Evolutionary conservation across 2,113 vertebrate genomes (phyloP).

Genomic region (Melospiza melodia): DNA sequence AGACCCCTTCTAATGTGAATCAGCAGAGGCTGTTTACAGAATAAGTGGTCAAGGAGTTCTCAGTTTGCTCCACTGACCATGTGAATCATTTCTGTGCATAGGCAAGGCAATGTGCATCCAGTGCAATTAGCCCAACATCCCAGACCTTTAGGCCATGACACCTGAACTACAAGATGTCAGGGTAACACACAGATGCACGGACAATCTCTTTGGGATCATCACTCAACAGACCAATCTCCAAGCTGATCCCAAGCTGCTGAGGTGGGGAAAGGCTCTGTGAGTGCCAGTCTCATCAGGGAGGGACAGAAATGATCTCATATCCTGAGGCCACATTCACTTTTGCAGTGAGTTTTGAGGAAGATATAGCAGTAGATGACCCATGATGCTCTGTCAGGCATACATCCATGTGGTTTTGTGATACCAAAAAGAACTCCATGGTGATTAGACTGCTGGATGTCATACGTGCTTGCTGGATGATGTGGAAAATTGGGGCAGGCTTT

Average conservation of each 20-base stretch:
- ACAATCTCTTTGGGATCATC: neutral
- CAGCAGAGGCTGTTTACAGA: neutral
- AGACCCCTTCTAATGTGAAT: neutral
- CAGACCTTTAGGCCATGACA: neutral
- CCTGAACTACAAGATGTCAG: neutral
- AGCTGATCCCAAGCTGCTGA: neutral
- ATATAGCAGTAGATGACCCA: neutral
- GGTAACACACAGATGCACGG: neutral
- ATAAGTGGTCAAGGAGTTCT: neutral
- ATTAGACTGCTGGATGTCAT: neutral
- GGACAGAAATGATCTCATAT: neutral
- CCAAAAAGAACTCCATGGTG: neutral
- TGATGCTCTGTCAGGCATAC: neutral
- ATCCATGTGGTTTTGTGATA: neutral
- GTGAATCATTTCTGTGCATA: fast-evolving
- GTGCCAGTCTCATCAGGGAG: neutral
- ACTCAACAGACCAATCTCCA: neutral
- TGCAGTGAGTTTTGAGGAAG: neutral
- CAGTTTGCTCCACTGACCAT: neutral
- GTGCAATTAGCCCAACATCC: neutral
- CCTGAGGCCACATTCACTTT: neutral
- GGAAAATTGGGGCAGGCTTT: neutral
- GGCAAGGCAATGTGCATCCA: neutral
- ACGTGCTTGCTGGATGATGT: neutral
- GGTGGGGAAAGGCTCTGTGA: neutral